Percentiles rank a stretch among this genome's conserved stretches.
phyloP scores from a whole-genome alignment of 2,797 vertebrate genomes.

The Poeciliopsis paucimaculata region DNA sequence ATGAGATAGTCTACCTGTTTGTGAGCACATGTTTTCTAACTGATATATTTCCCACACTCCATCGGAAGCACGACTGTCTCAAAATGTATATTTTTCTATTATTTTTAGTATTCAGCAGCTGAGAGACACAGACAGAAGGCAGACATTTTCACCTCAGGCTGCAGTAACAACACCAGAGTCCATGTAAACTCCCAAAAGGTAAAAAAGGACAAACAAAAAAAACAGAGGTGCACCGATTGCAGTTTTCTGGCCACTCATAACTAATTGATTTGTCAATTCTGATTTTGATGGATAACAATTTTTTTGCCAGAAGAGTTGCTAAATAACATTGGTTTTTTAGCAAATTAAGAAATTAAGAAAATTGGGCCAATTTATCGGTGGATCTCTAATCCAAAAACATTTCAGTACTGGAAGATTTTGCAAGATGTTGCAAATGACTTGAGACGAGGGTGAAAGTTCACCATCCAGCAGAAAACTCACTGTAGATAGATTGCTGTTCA shows the following conservation, averaged over 20 bases:
- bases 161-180: constrained; percentile 48
- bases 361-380: too few relatives aligned
- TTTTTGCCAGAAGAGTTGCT: not conserved
- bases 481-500: too few relatives aligned
- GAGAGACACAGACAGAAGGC: constrained; percentile 44
- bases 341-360: too few relatives aligned
- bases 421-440: too few relatives aligned
- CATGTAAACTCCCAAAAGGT: constrained; percentile 13
- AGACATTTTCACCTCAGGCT: constrained; percentile 58
- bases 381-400: too few relatives aligned
- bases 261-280: not conserved
- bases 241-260: not conserved
- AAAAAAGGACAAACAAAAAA: not conserved
- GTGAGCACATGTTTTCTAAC: constrained; percentile 2
- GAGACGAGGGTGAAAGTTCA: too few relatives aligned
- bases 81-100: constrained; percentile 4
- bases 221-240: not conserved
- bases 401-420: too few relatives aligned
- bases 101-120: constrained; percentile 46
- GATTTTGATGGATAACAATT: not conserved
- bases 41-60: constrained; percentile 13
- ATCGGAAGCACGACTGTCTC: constrained; percentile 5
- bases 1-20: not conserved
- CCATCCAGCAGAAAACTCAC: too few relatives aligned
- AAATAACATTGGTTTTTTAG: too few relatives aligned